Evolutionary conservation across 2,888 invertebrate species (phyloP), one percentile per base, ranked within the genome.

Genomic region (Monoplex corrugatus): DNA sequence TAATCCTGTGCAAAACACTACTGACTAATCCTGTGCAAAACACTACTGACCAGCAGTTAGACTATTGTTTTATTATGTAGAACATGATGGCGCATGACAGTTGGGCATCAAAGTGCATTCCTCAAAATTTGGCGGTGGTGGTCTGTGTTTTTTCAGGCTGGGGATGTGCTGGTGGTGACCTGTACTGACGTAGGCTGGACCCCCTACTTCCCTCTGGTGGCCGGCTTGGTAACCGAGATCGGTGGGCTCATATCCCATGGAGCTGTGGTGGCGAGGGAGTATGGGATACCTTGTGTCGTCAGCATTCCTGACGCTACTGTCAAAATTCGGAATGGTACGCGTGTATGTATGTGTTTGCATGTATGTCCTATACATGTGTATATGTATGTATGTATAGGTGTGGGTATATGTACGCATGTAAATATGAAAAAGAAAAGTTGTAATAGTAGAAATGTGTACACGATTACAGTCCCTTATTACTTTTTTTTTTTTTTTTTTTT

Each of bases 171-270:
- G 92, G 97, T 98, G 92, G 98, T 98, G 0, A 97, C 97, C 92
- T 97, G 97, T 78, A 98, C 98, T 0, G 98, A 98, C 94, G 97
- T 98, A 92, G 98, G 98, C 0, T 98, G 98, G 98, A 97, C 97
- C 2, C 98, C 98, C 0, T 98, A 98, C 96, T 98, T 98, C 95
- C 98, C 98, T 0, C 97, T 98, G 85, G 95, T 98, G 35, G 96
- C 97, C 0, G 98, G 98, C 16, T 97, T 98, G 85, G 97, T 98
- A 16, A 98, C 98, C 0, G 98, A 98, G 95, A 96, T 98, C 0
- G 98, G 98, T 0, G 98, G 98, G 45, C 97, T 98, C 3, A 97
- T 98, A 92, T 98, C 98, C 63, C 98, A 98, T 94, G 98, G 98
- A 86, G 98, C 98, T 63, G 98, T 98, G 0, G 97, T 98, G 80